Evolutionary conservation across 1,140 invertebrate genomes (phyloP).

Genomic region (Zaprionus kolodkinae): DNA sequence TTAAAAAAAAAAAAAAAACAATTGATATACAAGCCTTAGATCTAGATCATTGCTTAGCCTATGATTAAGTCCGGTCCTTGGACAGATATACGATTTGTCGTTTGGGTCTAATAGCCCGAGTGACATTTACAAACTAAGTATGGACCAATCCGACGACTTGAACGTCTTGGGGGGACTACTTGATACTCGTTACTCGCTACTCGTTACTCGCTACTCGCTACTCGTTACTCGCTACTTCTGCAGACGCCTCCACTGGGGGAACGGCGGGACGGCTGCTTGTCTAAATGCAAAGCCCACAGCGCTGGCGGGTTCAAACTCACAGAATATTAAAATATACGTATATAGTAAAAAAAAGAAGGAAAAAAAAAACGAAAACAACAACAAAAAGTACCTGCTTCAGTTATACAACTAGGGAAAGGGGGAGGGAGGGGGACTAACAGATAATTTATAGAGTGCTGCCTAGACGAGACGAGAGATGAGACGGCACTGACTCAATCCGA

Average conservation of each 20-base stretch:
- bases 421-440: not conserved
- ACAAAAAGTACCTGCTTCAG: constrained; percentile 28
- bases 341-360: not conserved
- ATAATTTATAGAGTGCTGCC: constrained; percentile 3
- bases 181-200: constrained; percentile 21
- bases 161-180: constrained; percentile 50
- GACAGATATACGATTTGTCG: constrained; percentile 23
- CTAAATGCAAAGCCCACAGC: constrained; percentile 64
- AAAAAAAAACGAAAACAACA: constrained; percentile 43
- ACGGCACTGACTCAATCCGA: constrained; percentile 56
- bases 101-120: constrained; percentile 30
- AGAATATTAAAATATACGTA: constrained; percentile 1
- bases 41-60: constrained; percentile 17
- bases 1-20: constrained; percentile 38
- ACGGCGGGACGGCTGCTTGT: constrained; percentile 10
- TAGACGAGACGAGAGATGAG: constrained; percentile 5
- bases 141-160: constrained; percentile 65
- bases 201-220: constrained; percentile 15
- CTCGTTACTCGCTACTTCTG: constrained; percentile 21
- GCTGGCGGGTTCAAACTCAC: constrained; percentile 33
- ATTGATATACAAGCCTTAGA: constrained; percentile 10
- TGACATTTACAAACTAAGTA: constrained; percentile 52
- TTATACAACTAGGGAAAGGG: not conserved
- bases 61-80: constrained; percentile 23
- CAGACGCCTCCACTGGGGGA: not conserved